Conservation (phyloP, 2,888 invertebrate genomes). For the Diarsia rubi region DNA sequence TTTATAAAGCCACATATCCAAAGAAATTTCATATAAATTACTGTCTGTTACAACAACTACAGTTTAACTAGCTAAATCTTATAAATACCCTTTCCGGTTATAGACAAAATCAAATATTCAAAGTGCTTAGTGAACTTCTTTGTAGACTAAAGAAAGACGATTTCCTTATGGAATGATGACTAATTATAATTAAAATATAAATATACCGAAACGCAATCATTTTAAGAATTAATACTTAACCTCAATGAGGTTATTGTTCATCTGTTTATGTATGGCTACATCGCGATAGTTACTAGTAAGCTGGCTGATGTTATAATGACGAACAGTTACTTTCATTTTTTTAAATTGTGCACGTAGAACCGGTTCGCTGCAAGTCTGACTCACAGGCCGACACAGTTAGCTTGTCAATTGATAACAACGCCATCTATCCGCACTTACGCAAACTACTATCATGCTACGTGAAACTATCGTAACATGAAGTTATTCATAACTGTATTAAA, state of each 20-base stretch:
- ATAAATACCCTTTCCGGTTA: constrained; percentile 65
- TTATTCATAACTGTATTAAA: constrained; percentile 6
- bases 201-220: constrained; percentile 18
- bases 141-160: constrained; percentile 35
- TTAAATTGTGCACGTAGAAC: constrained; percentile 40
- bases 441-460: not conserved
- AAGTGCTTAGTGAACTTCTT: constrained; percentile 52
- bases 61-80: constrained; percentile 52
- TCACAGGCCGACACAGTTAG: constrained; percentile 52
- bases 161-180: constrained; percentile 49
- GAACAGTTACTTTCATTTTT: constrained; percentile 62
- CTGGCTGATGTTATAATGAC: constrained; percentile 33
- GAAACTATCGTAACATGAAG: not conserved
- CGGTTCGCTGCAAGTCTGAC: constrained; percentile 52
- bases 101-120: constrained; percentile 31
- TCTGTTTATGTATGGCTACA: constrained; percentile 39
- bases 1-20: constrained; percentile 55
- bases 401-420: constrained; percentile 39
- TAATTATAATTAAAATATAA: constrained; percentile 27
- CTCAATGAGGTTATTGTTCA: constrained; percentile 35
- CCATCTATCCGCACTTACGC: constrained; percentile 44
- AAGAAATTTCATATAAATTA: constrained; percentile 25
- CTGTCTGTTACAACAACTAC: constrained; percentile 32
- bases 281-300: constrained; percentile 15
- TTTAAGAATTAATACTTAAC: constrained; percentile 20